phyloP scores from a whole-genome alignment of 2,797 vertebrate species.

The Anabas testudineus region DNA sequence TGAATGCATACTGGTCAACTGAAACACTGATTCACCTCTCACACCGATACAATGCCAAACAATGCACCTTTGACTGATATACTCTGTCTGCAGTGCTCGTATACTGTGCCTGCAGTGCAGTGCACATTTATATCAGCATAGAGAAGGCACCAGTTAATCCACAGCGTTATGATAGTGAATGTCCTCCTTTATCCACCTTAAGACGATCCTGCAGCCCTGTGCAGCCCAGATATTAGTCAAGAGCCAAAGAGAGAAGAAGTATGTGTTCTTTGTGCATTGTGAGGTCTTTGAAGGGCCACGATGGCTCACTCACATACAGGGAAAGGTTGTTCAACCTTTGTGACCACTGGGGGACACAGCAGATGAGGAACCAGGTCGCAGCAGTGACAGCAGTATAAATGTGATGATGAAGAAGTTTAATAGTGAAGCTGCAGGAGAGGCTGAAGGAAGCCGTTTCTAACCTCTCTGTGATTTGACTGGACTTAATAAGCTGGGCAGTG shows the following conservation, averaged over 20 bases:
- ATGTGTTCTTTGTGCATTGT: conserved; percentile 50
- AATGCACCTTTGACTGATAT: conserved; percentile 60
- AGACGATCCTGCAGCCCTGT: conserved; percentile 67
- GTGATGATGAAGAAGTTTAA: conserved; percentile 73
- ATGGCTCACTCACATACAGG: conserved; percentile 42
- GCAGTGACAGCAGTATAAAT: conserved; percentile 68
- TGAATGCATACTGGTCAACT: conserved; percentile 15
- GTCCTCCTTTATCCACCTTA: conserved; percentile 71
- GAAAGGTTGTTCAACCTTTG: conserved; percentile 46
- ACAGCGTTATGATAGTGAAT: conserved; percentile 70
- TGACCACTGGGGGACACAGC: conserved; percentile 47
- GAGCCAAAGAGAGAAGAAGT: conserved; percentile 55
- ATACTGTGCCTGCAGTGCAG: conserved; percentile 54
- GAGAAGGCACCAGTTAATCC: conserved; percentile 72
- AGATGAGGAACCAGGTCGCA: conserved; percentile 33
- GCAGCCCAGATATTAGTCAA: conserved; percentile 62
- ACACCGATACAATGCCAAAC: conserved; percentile 52
- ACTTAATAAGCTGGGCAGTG: conserved; percentile 55
- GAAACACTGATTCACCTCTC: conserved; percentile 41
- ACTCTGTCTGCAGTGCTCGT: conserved; percentile 50
- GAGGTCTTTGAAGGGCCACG: conserved; percentile 50
- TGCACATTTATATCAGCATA: conserved; percentile 63
- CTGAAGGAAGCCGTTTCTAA: conserved; percentile 58
- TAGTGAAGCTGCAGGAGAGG: conserved; percentile 52
- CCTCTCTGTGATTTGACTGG: conserved; percentile 48